Conservation (phyloP, 2,113 vertebrate genomes). For the Pitta sordida region DNA sequence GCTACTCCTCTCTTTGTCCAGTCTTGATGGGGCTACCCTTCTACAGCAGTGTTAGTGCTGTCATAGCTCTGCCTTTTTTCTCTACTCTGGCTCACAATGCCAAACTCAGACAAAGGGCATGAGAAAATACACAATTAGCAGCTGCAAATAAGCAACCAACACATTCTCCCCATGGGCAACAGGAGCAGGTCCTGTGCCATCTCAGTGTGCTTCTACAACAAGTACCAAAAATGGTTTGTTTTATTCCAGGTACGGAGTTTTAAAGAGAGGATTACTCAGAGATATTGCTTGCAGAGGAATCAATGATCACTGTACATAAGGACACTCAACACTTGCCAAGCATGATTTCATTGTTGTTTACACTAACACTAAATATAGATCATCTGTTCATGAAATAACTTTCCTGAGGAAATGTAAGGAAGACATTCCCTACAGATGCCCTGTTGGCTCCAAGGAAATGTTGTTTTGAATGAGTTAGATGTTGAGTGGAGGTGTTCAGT, state of each 20-base stretch:
- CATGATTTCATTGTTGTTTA: not conserved
- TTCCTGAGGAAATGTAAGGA: not conserved
- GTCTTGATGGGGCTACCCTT: not conserved
- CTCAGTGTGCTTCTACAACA: not conserved
- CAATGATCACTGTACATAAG: not conserved
- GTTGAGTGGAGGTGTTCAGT: not conserved
- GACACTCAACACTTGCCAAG: not conserved
- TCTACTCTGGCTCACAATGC: not conserved
- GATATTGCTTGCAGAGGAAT: not conserved
- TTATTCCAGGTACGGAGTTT: not conserved
- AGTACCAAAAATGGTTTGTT: not conserved
- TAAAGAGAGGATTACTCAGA: not conserved
- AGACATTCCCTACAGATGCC: not conserved
- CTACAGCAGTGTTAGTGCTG: not conserved
- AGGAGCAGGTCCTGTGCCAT: not conserved
- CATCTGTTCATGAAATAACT: not conserved
- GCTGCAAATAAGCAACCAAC: not conserved
- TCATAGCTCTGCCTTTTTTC: not conserved
- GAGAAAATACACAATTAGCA: not conserved
- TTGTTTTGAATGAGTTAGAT: not conserved
- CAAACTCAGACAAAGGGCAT: not conserved
- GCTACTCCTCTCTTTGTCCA: slow-evolving; percentile 4
- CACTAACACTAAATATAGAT: not conserved
- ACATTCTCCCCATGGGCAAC: not conserved
- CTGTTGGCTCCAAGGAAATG: not conserved